Conservation (phyloP, 1,140 invertebrate species). For the Helicoverpa armigera region DNA sequence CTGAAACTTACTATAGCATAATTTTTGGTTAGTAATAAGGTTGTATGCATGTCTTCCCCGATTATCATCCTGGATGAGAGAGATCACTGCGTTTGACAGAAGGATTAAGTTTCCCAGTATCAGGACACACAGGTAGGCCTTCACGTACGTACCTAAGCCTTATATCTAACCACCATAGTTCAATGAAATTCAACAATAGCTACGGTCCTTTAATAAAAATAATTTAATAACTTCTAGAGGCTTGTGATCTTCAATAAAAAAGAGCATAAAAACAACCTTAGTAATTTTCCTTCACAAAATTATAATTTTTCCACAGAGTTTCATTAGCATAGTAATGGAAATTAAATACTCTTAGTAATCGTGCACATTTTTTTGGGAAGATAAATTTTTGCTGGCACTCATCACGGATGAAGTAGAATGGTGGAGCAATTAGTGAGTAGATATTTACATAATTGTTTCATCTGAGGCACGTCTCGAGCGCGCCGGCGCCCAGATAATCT, state of each 20-base stretch:
- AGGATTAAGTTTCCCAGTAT: background rate
- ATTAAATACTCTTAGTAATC: conserved; percentile 39
- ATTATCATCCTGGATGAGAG: background rate
- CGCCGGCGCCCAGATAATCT: conserved; percentile 26
- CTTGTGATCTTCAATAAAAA: conserved; percentile 2
- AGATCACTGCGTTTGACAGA: background rate
- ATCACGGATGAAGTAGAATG: conserved; percentile 32
- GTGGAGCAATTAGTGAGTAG: conserved; percentile 44
- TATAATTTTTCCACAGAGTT: conserved; percentile 18
- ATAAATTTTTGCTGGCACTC: conserved; percentile 24
- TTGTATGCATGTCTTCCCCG: background rate
- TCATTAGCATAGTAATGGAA: conserved; percentile 41
- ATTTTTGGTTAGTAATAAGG: too few relatives aligned
- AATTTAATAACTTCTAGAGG: background rate
- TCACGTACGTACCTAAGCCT: too few relatives aligned
- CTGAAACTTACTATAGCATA: too few relatives aligned
- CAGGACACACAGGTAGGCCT: background rate
- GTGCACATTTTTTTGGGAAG: conserved; percentile 35
- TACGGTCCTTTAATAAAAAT: background rate
- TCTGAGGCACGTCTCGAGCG: conserved; percentile 25
- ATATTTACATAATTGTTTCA: conserved; percentile 49
- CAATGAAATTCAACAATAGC: background rate
- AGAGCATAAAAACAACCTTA: background rate
- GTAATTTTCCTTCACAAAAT: conserved; percentile 12
- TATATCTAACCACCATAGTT: too few relatives aligned